A percentile compares a stretch with the other conserved stretches of the same genome.
phyloP scores from a whole-genome alignment of 2,113 vertebrate genomes.

The Tetraodon nigroviridis region DNA sequence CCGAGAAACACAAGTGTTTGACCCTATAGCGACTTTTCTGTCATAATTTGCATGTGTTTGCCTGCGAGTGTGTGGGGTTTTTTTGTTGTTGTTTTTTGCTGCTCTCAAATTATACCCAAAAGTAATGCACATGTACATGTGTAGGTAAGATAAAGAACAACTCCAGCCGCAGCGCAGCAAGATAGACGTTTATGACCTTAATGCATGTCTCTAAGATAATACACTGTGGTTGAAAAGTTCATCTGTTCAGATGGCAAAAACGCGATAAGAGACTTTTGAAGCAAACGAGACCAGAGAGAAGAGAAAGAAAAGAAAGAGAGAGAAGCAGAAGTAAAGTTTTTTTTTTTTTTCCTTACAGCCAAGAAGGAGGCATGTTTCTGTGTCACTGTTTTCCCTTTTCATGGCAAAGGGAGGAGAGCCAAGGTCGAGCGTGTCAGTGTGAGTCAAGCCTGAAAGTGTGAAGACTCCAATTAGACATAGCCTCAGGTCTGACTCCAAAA shows the following conservation, averaged over 20 bases:
- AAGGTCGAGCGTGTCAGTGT: conserved; percentile 75
- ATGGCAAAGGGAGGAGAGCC: conserved; percentile 70
- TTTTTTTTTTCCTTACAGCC: conserved; percentile 62
- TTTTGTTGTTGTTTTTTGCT: not conserved
- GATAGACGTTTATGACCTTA: conserved; percentile 59
- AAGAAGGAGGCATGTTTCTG: conserved; percentile 64
- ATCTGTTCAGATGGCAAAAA: conserved; percentile 43
- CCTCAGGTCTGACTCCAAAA: conserved; percentile 74
- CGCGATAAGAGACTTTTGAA: conserved; percentile 29
- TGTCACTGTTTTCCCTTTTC: conserved; percentile 70
- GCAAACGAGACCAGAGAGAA: conserved; percentile 42
- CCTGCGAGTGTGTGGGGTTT: not conserved
- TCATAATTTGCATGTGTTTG: conserved; percentile 22
- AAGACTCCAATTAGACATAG: conserved; percentile 77
- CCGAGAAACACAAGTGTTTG: conserved; percentile 67
- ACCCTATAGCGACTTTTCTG: conserved; percentile 52
- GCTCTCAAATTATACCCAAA: conserved; percentile 2
- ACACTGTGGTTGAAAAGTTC: conserved; percentile 59
- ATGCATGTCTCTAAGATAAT: conserved; percentile 45
- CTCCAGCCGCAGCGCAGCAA: conserved; percentile 14
- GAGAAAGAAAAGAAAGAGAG: conserved; percentile 14
- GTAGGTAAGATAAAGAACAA: conserved; percentile 31
- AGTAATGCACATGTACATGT: conserved; percentile 8
- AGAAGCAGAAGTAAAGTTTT: conserved; percentile 55
- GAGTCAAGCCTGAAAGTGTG: conserved; percentile 76